Percentiles rank a stretch among this genome's conserved stretches.
phyloP scores from a whole-genome alignment of 2,797 vertebrate species.

The Hippoglossus hippoglossus region DNA sequence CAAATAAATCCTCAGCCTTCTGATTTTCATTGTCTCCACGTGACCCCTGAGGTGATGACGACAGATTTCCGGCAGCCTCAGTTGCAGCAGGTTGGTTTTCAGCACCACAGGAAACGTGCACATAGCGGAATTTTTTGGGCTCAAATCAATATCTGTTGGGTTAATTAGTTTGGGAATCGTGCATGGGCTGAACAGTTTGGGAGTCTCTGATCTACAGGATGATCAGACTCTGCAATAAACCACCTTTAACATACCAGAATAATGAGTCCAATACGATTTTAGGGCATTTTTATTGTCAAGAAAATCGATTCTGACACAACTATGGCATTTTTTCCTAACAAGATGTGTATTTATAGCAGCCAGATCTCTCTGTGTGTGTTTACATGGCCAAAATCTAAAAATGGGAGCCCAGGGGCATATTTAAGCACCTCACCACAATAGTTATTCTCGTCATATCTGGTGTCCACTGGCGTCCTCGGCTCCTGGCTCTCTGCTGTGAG shows the following conservation, averaged over 20 bases:
- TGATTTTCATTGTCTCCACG: too few relatives aligned
- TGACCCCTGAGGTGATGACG: too few relatives aligned
- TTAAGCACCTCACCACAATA: constrained; percentile 71
- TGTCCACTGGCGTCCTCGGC: constrained; percentile 67
- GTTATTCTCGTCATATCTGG: constrained; percentile 73
- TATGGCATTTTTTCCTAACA: constrained; percentile 18
- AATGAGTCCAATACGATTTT: constrained; percentile 9
- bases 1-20: too few relatives aligned
- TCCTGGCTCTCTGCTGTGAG: constrained; percentile 59
- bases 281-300: constrained; percentile 31
- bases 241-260: constrained; percentile 13
- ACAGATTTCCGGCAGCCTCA: too few relatives aligned
- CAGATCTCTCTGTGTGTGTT: constrained; percentile 56
- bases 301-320: constrained; percentile 52
- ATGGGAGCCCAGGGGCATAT: constrained; percentile 59
- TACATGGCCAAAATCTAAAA: constrained; percentile 66
- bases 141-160: too few relatives aligned
- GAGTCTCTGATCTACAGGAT: too few relatives aligned
- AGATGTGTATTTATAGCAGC: constrained; percentile 57
- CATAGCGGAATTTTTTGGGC: too few relatives aligned
- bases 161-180: too few relatives aligned
- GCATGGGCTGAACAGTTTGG: too few relatives aligned
- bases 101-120: too few relatives aligned
- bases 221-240: background rate
- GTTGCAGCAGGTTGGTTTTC: too few relatives aligned